Conservation (phyloP, 2,113 vertebrate genomes). For the Thunnus maccoyii region DNA sequence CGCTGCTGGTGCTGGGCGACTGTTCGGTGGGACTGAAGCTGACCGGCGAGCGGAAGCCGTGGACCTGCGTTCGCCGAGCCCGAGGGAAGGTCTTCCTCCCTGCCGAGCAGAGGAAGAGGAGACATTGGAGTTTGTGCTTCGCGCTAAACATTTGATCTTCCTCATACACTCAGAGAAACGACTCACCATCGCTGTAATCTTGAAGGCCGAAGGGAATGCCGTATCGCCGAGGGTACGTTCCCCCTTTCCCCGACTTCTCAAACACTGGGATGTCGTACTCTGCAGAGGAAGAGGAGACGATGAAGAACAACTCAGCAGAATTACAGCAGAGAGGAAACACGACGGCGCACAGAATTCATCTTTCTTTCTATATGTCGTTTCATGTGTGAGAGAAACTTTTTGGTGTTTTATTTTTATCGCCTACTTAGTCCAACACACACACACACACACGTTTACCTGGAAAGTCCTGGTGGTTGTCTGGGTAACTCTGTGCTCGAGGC, state of each 20-base stretch:
- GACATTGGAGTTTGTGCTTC: neutral
- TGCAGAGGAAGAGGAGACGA: constrained; percentile 55
- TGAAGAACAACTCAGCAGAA: neutral
- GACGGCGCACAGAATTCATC: too few relatives aligned
- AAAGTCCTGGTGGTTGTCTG: constrained; percentile 99
- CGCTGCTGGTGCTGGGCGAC: constrained; percentile 96
- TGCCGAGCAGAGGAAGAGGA: constrained; percentile 61
- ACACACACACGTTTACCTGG: constrained; percentile 84
- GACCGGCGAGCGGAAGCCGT: constrained; percentile 93
- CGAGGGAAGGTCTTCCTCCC: constrained; percentile 98
- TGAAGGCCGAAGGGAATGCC: constrained; percentile 94
- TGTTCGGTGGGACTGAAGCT: constrained; percentile 97
- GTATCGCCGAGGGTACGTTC: constrained; percentile 96
- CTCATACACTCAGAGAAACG: neutral
- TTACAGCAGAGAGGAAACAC: too few relatives aligned
- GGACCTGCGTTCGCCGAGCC: constrained; percentile 94
- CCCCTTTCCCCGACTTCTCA: constrained; percentile 97
- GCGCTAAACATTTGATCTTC: neutral
- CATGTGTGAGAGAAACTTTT: too few relatives aligned
- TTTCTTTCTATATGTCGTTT: too few relatives aligned
- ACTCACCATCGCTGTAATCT: constrained; percentile 95
- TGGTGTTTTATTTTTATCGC: too few relatives aligned
- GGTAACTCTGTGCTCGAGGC: constrained; percentile 98
- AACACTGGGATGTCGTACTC: constrained; percentile 97
- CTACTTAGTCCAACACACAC: neutral